Percentiles rank a stretch among this genome's conserved stretches.
Conservation (phyloP, 2,888 invertebrate species). For the Calliopum simillimum region DNA sequence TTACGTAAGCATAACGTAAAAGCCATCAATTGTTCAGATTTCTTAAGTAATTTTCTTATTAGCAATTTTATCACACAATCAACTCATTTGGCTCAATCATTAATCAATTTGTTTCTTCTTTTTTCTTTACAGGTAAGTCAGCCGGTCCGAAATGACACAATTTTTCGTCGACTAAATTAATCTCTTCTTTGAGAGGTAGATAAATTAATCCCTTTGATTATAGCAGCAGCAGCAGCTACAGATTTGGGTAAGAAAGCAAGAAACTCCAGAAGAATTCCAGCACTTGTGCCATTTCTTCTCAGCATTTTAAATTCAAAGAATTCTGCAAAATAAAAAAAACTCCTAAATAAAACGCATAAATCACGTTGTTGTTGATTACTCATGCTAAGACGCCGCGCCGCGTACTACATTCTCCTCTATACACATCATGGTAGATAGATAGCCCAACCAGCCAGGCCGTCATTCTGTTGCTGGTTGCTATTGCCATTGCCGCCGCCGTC, state of each 20-base stretch:
- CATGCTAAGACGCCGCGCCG: background rate
- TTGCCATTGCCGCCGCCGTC: background rate
- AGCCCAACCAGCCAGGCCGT: background rate
- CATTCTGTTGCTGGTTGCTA: background rate
- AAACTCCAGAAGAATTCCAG: too few species aligned
- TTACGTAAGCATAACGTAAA: too few species aligned
- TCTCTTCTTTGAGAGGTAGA: too few species aligned
- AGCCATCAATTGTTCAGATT: background rate
- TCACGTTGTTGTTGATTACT: conserved; percentile 15
- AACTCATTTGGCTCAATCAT: background rate
- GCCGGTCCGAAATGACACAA: background rate
- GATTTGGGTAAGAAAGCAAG: too few species aligned
- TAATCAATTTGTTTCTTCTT: background rate
- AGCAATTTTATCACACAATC: background rate
- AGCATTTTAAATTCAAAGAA: too few species aligned
- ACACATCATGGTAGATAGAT: too few species aligned
- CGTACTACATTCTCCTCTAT: too few species aligned
- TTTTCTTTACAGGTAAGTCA: background rate
- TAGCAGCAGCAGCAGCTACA: too few species aligned
- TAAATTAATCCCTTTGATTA: too few species aligned
- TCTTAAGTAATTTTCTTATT: background rate
- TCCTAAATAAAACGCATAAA: background rate
- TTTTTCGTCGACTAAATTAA: background rate
- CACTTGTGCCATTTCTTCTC: too few species aligned
- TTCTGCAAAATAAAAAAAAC: too few species aligned